These are phyloP conservation scores for Thaumetopoea pityocampa DNA, from an alignment of 1,140 invertebrate species.

Conservation along the genomic window DNA sequence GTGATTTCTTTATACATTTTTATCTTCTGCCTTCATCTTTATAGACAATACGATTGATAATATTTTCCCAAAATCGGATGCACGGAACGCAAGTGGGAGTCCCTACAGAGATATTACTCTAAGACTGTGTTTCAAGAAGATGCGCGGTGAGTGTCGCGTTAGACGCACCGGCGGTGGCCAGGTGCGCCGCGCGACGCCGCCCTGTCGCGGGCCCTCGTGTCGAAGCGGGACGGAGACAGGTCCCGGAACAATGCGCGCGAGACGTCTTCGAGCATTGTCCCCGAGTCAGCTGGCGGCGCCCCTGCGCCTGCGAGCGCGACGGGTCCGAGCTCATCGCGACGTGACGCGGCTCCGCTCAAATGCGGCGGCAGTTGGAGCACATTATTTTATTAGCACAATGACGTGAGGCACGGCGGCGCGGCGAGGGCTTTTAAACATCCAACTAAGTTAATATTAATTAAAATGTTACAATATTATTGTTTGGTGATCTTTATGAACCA, in stretches of 20 bases:
- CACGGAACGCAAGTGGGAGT: slow-evolving; percentile 34
- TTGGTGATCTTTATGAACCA: too few relatives aligned
- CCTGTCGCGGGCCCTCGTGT: slow-evolving; percentile 52
- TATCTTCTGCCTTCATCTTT: too few relatives aligned
- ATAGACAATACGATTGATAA: too few relatives aligned
- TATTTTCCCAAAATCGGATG: slow-evolving; percentile 29
- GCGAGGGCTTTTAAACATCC: too few relatives aligned
- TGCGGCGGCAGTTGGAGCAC: too few relatives aligned
- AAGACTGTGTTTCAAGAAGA: slow-evolving; percentile 27
- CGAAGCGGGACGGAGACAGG: slow-evolving; percentile 32
- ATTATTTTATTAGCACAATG: too few relatives aligned
- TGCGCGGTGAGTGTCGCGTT: slow-evolving; percentile 33
- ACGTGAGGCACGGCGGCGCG: too few relatives aligned
- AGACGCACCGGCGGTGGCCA: slow-evolving; percentile 58
- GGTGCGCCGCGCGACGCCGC: slow-evolving; percentile 56
- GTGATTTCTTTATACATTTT: too few relatives aligned
- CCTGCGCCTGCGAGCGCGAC: slow-evolving; percentile 29
- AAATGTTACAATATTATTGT: too few relatives aligned
- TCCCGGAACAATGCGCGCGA: slow-evolving; percentile 57
- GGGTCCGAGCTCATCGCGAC: slow-evolving; percentile 40
- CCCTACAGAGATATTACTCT: slow-evolving; percentile 21
- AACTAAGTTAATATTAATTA: too few relatives aligned
- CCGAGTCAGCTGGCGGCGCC: slow-evolving; percentile 60
- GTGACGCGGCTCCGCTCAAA: slow-evolving; percentile 5
- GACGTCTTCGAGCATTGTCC: slow-evolving; percentile 69